These are phyloP conservation scores for Daboia siamensis DNA, from an alignment of 2,113 vertebrate genomes.

Conservation along the genomic window DNA sequence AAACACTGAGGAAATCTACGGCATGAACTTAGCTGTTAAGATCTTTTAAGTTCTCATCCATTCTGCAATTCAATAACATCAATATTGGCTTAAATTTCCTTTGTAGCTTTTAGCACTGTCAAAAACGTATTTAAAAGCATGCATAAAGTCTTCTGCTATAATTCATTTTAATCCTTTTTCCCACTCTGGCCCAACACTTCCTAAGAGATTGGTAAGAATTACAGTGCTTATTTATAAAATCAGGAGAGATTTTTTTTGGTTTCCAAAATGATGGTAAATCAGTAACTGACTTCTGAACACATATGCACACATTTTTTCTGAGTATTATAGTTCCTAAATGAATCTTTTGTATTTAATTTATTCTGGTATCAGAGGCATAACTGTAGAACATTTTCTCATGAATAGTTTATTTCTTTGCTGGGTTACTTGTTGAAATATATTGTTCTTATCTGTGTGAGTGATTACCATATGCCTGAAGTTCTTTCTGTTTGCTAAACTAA, in stretches of 20 bases:
- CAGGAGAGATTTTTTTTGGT: neutral
- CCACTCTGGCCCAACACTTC: conserved; percentile 15
- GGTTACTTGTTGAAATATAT: neutral
- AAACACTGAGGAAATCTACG: neutral
- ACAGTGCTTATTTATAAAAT: conserved; percentile 24
- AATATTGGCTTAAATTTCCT: too few species aligned
- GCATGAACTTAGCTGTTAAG: neutral
- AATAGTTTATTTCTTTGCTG: conserved; percentile 11
- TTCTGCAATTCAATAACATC: neutral
- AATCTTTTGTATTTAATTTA: conserved; percentile 30
- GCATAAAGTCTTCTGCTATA: conserved; percentile 32
- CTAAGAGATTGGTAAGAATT: neutral
- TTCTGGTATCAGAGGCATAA: conserved; percentile 7
- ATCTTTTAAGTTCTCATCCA: neutral
- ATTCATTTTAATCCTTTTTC: neutral
- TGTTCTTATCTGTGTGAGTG: neutral
- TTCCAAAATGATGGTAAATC: neutral
- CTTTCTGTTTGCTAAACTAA: neutral
- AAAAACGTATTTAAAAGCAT: conserved; percentile 29
- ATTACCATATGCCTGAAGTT: neutral
- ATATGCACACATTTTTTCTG: neutral
- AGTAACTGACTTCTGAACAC: conserved; percentile 7
- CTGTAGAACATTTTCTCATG: neutral
- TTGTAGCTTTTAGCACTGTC: neutral
- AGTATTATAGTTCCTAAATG: neutral